Base-by-base conservation (phyloP, 2,113 vertebrate genomes). In the Phoenicopterus ruber region DNA sequence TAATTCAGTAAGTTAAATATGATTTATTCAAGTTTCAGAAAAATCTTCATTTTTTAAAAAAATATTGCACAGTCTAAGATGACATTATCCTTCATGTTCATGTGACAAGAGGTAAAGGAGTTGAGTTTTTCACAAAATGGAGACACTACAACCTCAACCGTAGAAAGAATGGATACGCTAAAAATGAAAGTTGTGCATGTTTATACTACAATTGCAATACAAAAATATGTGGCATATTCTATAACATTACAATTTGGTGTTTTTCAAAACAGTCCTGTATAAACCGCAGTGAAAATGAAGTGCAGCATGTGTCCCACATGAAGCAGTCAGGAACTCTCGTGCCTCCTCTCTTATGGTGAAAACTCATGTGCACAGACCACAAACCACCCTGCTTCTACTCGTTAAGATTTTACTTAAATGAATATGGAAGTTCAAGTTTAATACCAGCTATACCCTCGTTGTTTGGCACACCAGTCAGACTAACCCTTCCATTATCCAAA, bases 31-130 rank as follows among this genome's bases (percentile, higher is more conserved):
- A 44, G 3, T 72, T 50, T 25, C 29, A 85, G 4, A 22, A 59
- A 67, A 82, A 31, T 4, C 2, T n/a, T 52, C 10, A 8, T 49
- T 54, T 31, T 29, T 46, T 15, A 2, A 2, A 1, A 5, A 50
- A 63, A 65, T 14, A 49, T 1, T 42, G 32, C 70, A 66, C 5
- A 73, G 10, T 50, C 59, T 49, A 49, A 36, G 62, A 36, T 50
- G 17, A 66, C 22, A n/a, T 82, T 32, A 16, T 25, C 14, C 36
- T 62, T 76, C 46, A 17, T 5, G 5, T 11, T 72, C 36, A 79
- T 32, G 14, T 18, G 34, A 46, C 32, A n/a, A 32, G 36, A 49
- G 44, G n/a, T 13, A 69, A 67, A 82, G 31, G 34, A 66, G 29
- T 46, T 38, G 44, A 31, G 17, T 7, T 70, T 67, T 40, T 11